Conservation (phyloP, 30 jellyfish, hydroid and myxozoan genomes). For the Clytia hemisphaerica region DNA sequence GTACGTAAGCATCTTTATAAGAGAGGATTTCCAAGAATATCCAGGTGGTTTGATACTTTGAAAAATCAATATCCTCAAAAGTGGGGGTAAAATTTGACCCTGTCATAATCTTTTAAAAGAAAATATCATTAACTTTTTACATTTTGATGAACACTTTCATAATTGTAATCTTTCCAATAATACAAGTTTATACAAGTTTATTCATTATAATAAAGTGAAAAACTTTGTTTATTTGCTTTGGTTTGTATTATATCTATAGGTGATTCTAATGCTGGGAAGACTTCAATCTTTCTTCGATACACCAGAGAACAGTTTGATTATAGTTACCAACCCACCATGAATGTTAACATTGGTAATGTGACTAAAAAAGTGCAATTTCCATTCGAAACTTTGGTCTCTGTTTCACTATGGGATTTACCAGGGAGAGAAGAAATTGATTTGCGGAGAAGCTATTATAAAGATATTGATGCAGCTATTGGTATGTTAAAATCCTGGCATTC, state of each 20-base stretch:
- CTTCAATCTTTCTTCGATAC: conserved; percentile 78
- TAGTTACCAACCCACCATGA: conserved; percentile 94
- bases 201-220: background rate
- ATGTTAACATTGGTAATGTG: conserved; percentile 86
- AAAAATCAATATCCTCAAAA: background rate
- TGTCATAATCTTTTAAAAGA: background rate
- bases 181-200: background rate
- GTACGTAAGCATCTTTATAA: background rate
- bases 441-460: conserved; percentile 75
- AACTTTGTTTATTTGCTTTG: background rate
- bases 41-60: no score
- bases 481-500: background rate
- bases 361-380: conserved; percentile 83
- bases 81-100: background rate
- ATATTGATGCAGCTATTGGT: conserved; percentile 95
- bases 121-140: background rate
- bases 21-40: no score
- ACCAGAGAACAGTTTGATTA: conserved; percentile 83
- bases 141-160: background rate
- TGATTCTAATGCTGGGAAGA: conserved; percentile 92
- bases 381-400: conserved; percentile 73
- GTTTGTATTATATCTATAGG: conserved; percentile 30
- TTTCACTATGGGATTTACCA: conserved; percentile 87
- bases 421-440: conserved; percentile 94
- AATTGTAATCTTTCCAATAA: background rate